Percentiles rank a stretch among this genome's conserved stretches.
phyloP scores from a whole-genome alignment of 2,797 vertebrate genomes.

The Hirundo rustica region DNA sequence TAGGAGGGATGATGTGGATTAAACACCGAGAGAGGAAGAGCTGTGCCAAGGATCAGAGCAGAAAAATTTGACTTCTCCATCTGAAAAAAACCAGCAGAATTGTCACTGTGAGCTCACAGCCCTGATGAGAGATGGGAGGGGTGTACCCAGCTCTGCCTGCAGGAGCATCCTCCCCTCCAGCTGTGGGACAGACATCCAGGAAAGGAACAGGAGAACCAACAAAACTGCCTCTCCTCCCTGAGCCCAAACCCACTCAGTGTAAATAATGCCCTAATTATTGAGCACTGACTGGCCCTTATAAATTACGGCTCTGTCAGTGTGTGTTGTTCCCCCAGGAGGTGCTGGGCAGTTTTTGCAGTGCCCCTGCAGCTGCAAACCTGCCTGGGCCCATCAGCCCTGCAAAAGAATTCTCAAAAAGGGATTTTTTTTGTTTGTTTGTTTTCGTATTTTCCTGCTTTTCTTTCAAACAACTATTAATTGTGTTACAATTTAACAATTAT shows the following conservation, averaged over 20 bases:
- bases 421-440: not conserved
- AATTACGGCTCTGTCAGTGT: not conserved
- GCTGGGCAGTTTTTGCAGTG: not conserved
- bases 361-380: not conserved
- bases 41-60: not conserved
- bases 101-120: not conserved
- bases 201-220: not conserved
- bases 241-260: not conserved
- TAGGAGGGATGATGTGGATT: not conserved
- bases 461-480: not conserved
- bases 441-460: not conserved
- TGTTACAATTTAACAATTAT: not conserved
- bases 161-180: not conserved
- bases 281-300: not conserved
- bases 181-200: not conserved
- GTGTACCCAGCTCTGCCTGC: not conserved
- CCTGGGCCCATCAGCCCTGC: not conserved
- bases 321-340: not conserved
- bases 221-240: not conserved
- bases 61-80: not conserved
- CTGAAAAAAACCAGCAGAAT: not conserved
- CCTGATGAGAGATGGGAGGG: not conserved
- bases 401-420: not conserved
- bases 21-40: not conserved
- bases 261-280: slow-evolving; percentile 22